These are phyloP conservation scores for Lanistes nyassanus DNA, from an alignment of 1,140 invertebrate species.

Conservation along the genomic window DNA sequence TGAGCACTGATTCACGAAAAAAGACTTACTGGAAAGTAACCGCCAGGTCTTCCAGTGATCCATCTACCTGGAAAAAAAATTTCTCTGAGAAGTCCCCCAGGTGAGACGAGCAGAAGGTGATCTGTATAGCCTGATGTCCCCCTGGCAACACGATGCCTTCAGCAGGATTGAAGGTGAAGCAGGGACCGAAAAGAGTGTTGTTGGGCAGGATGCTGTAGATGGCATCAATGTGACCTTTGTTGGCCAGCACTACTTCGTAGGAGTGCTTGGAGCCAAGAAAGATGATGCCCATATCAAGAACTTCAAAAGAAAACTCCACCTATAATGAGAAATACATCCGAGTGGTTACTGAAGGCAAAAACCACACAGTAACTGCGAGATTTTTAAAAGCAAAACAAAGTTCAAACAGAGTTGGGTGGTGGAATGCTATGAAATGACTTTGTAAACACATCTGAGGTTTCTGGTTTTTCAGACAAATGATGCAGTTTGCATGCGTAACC, in stretches of 20 bases:
- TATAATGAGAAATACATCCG: neutral
- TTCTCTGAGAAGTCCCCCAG: slow-evolving; percentile 65
- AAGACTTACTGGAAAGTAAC: slow-evolving; percentile 58
- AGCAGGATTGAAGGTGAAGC: slow-evolving; percentile 65
- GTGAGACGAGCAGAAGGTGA: slow-evolving; percentile 58
- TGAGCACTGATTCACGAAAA: neutral
- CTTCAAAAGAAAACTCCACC: slow-evolving; percentile 63
- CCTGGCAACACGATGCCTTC: slow-evolving; percentile 65
- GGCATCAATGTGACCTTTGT: slow-evolving; percentile 68
- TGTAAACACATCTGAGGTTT: no score
- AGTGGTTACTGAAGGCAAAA: no score
- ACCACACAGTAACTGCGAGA: no score
- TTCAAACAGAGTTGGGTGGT: no score
- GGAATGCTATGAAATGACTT: no score
- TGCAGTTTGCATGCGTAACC: no score
- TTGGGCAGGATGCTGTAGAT: slow-evolving; percentile 60
- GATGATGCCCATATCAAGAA: slow-evolving; percentile 66
- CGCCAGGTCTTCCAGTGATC: slow-evolving; percentile 55
- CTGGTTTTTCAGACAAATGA: no score
- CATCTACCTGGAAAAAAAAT: slow-evolving; percentile 66
- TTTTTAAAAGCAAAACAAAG: no score
- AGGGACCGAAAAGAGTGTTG: slow-evolving; percentile 60
- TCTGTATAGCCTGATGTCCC: slow-evolving; percentile 65
- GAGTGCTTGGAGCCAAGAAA: slow-evolving; percentile 65
- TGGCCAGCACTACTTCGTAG: slow-evolving; percentile 66